These are phyloP conservation scores for Poeciliopsis paucimaculata DNA, from an alignment of 2,797 vertebrate genomes.

Conservation along the genomic window DNA sequence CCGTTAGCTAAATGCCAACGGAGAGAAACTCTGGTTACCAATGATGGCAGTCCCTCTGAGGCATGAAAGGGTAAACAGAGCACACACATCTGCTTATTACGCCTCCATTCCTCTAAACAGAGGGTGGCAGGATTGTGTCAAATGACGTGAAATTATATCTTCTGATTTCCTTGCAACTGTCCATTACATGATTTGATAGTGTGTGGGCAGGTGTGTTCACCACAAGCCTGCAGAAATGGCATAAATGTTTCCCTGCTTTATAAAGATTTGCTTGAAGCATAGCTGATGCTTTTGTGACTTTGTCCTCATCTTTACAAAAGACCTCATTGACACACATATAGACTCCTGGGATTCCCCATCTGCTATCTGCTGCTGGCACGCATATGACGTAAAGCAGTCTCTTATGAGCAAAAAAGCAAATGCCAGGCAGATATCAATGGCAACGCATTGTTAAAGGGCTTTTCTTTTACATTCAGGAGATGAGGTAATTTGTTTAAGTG, in stretches of 20 bases:
- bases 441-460: neutral
- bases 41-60: constrained; percentile 65
- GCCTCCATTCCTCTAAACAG: constrained; percentile 36
- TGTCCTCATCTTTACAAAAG: constrained; percentile 10
- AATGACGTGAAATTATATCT: constrained; percentile 48
- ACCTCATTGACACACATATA: constrained; percentile 17
- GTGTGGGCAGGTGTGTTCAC: constrained; percentile 6
- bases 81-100: constrained; percentile 44
- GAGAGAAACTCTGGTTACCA: constrained; percentile 75
- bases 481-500: constrained; percentile 45
- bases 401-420: neutral
- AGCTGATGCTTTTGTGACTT: constrained; percentile 23
- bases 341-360: constrained; percentile 35
- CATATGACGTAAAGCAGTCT: neutral
- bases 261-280: constrained; percentile 1
- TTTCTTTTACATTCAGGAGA: constrained; percentile 54
- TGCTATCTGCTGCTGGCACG: neutral
- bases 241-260: neutral
- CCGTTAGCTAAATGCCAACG: constrained; percentile 72
- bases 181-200: constrained; percentile 16
- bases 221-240: neutral
- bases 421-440: neutral
- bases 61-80: constrained; percentile 61
- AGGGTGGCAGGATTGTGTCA: constrained; percentile 46
- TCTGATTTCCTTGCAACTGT: constrained; percentile 33